phyloP scores from a whole-genome alignment of 1,140 invertebrate species.

The Muscidifurax raptorellus region DNA sequence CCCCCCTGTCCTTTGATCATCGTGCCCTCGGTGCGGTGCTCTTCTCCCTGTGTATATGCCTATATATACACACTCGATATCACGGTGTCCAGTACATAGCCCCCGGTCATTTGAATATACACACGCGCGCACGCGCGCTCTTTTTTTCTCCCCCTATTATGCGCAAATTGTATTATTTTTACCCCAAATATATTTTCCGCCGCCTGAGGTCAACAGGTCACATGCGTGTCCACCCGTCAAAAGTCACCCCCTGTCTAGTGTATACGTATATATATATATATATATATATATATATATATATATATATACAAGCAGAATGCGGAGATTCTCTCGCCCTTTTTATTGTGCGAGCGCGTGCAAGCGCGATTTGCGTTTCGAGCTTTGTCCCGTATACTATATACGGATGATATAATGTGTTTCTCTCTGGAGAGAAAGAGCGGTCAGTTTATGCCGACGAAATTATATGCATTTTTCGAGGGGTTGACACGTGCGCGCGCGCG shows the following conservation, averaged over 20 bases:
- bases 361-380: conserved; percentile 16
- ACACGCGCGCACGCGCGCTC: conserved; percentile 53
- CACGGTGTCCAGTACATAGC: neutral
- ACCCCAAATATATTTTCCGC: conserved; percentile 72
- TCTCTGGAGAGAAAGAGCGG: neutral
- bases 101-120: conserved; percentile 70
- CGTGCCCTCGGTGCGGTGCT: neutral
- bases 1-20: neutral
- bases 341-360: conserved; percentile 7
- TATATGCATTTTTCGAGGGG: conserved; percentile 2
- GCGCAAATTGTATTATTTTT: conserved; percentile 77
- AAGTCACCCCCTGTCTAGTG: conserved; percentile 60
- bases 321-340: conserved; percentile 1
- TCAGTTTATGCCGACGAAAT: neutral
- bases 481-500: neutral
- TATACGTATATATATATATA: too few relatives aligned
- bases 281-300: too few relatives aligned
- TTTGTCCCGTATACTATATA: neutral
- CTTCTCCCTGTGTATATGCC: neutral
- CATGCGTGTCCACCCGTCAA: conserved; percentile 73
- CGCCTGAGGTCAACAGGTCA: conserved; percentile 73
- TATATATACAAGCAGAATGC: too few relatives aligned
- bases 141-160: conserved; percentile 66
- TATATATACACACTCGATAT: neutral
- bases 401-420: conserved; percentile 1